Conservation (phyloP, 2,888 invertebrate genomes). For the Brachynemurus nebulosus region DNA sequence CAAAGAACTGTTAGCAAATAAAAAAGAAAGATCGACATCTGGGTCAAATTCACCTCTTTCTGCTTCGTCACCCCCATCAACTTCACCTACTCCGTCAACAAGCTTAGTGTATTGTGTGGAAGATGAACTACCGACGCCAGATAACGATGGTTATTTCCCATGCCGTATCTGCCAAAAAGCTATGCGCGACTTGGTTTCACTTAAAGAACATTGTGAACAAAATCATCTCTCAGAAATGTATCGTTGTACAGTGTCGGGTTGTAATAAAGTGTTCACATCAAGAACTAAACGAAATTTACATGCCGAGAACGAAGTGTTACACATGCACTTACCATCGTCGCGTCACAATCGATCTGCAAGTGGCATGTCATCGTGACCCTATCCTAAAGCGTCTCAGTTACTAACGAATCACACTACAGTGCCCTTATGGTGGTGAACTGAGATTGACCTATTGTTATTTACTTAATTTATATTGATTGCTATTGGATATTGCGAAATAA, state of each 20-base stretch:
- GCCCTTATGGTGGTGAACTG: conserved; percentile 31
- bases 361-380: conserved; percentile 23
- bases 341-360: conserved; percentile 18
- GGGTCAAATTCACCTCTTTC: conserved; percentile 39
- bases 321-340: conserved; percentile 20
- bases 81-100: conserved; percentile 22
- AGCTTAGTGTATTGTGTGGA: conserved; percentile 45
- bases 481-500: no score
- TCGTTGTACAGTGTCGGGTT: conserved; percentile 61
- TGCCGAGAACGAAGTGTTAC: conserved; percentile 49
- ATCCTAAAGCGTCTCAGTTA: conserved; percentile 24
- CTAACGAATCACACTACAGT: conserved; percentile 25
- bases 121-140: conserved; percentile 50
- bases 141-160: conserved; percentile 50
- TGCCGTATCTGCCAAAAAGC: conserved; percentile 55
- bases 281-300: conserved; percentile 65
- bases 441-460: no score
- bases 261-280: conserved; percentile 65
- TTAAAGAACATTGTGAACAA: conserved; percentile 61
- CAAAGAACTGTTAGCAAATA: conserved; percentile 27
- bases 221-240: conserved; percentile 54
- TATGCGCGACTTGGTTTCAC: conserved; percentile 44
- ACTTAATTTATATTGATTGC: no score
- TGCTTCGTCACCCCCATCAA: conserved; percentile 34
- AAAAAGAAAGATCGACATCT: conserved; percentile 30